Evolutionary conservation across 2,888 invertebrate species (phyloP).

Genomic region (Archips xylosteana): DNA sequence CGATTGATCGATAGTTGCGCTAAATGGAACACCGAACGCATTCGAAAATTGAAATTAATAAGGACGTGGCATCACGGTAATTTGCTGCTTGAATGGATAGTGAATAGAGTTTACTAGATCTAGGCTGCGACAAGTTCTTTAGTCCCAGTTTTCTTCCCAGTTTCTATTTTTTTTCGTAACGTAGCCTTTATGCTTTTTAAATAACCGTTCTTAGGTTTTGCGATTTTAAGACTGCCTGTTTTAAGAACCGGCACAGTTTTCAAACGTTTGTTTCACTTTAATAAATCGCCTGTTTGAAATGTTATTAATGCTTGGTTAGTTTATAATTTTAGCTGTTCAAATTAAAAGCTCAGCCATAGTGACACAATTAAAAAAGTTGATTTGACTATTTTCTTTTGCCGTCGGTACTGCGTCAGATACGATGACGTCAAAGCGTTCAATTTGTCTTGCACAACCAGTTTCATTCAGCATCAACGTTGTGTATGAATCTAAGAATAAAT

Average conservation of each 20-base stretch:
- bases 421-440: constrained; percentile 10
- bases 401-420: background rate
- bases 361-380: too few species aligned
- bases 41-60: constrained; percentile 31
- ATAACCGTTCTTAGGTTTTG: background rate
- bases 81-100: constrained; percentile 50
- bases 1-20: constrained; percentile 49
- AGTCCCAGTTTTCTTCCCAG: background rate
- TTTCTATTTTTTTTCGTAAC: background rate
- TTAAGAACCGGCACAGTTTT: too few species aligned
- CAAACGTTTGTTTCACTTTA: too few species aligned
- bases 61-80: constrained; percentile 55
- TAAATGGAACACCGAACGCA: constrained; percentile 46
- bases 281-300: too few species aligned
- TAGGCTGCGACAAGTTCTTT: background rate
- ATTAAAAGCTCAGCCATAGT: too few species aligned
- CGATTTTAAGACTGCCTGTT: too few species aligned
- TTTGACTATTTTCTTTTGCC: background rate
- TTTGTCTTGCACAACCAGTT: constrained; percentile 9
- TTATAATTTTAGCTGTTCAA: too few species aligned
- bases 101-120: background rate
- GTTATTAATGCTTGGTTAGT: too few species aligned
- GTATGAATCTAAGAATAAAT: too few species aligned
- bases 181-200: too few species aligned
- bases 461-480: constrained; percentile 6